Conservation (phyloP, 2,888 invertebrate genomes). For the Campoplex capitator region DNA sequence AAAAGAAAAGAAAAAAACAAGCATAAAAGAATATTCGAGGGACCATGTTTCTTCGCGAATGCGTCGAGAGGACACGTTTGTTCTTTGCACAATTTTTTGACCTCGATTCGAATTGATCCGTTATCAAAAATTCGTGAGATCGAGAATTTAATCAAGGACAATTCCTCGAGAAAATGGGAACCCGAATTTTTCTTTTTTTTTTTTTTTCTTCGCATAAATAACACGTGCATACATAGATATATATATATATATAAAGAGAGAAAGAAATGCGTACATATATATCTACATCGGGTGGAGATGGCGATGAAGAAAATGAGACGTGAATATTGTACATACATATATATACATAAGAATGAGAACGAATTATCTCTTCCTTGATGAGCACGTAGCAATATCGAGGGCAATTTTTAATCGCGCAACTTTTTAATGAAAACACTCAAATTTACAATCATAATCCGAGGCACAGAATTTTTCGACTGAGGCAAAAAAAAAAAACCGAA, state of each 20-base stretch:
- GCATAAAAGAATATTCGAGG: background rate
- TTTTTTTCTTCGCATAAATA: background rate
- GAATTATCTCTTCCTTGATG: slow-evolving; percentile 49
- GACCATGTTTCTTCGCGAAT: background rate
- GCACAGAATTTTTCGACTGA: background rate
- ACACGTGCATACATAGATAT: slow-evolving; percentile 50
- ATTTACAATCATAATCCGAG: background rate
- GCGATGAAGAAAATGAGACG: slow-evolving; percentile 14
- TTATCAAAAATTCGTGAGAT: background rate
- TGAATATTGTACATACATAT: slow-evolving; percentile 15
- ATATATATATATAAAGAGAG: slow-evolving; percentile 49
- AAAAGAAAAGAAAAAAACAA: background rate
- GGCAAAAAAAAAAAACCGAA: background rate
- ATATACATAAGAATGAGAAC: slow-evolving; percentile 8
- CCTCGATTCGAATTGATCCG: background rate
- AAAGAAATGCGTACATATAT: slow-evolving; percentile 46
- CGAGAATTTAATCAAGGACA: background rate
- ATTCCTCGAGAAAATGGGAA: background rate
- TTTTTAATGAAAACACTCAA: background rate
- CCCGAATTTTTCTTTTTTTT: background rate
- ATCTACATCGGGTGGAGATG: slow-evolving; percentile 31
- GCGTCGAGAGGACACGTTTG: background rate
- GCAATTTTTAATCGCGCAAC: slow-evolving; percentile 31
- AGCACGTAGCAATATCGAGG: slow-evolving; percentile 68
- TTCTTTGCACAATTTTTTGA: slow-evolving; percentile 6